phyloP scores from a whole-genome alignment of 2,888 invertebrate species.

The Bugula neritina region DNA sequence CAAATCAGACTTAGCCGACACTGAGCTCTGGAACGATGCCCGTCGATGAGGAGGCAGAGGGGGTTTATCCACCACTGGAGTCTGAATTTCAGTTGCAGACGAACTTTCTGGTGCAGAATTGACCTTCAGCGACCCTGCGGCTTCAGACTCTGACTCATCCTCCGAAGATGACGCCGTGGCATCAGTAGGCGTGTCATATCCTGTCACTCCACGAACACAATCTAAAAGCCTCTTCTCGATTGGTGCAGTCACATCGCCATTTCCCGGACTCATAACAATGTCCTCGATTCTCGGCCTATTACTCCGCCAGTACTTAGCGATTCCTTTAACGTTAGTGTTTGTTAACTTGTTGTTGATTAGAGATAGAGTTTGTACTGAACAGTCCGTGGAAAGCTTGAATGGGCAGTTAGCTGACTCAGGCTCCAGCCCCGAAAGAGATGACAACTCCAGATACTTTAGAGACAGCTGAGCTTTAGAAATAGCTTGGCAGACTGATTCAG shows the following conservation, averaged over 20 bases:
- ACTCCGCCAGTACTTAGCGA: neutral
- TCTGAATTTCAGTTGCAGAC: neutral
- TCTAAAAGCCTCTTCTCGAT: neutral
- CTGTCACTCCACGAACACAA: neutral
- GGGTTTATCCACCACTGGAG: constrained; percentile 5
- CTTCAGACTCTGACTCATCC: neutral
- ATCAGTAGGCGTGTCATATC: neutral
- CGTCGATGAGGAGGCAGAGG: neutral
- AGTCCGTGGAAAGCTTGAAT: neutral
- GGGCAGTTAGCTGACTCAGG: neutral
- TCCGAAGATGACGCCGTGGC: neutral
- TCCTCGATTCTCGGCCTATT: neutral
- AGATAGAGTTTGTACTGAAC: neutral
- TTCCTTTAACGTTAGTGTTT: neutral
- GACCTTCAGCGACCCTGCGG: neutral
- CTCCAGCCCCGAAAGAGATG: neutral
- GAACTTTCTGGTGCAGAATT: neutral
- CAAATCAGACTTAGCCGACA: constrained; percentile 3
- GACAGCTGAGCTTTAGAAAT: neutral
- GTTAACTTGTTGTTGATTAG: neutral
- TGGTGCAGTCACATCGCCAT: neutral
- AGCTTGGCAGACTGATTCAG: neutral
- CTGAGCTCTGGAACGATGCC: neutral
- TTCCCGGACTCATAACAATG: neutral
- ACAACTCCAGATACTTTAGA: neutral